Percentiles rank a stretch among this genome's conserved stretches.
Conservation (phyloP, 2,113 vertebrate species). For the Dissostichus mawsoni region DNA sequence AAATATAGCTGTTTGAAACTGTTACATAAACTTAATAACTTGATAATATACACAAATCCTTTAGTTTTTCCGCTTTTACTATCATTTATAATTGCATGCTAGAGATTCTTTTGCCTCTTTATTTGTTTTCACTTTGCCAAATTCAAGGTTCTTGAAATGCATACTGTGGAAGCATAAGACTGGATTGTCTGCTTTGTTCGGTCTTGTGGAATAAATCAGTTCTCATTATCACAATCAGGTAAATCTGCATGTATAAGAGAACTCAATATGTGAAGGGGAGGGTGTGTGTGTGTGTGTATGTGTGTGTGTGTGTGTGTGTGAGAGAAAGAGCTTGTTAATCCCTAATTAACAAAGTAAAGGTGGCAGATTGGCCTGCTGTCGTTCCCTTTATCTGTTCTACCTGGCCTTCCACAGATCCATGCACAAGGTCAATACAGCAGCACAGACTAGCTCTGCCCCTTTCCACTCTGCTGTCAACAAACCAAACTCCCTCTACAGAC, state of each 20-base stretch:
- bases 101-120: neutral
- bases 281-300: neutral
- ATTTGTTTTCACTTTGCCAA: neutral
- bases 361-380: constrained; percentile 43
- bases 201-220: constrained; percentile 30
- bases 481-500: neutral
- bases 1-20: neutral
- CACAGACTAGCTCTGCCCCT: constrained; percentile 2
- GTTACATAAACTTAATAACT: no score
- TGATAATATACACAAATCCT: neutral
- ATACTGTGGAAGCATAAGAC: neutral
- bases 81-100: neutral
- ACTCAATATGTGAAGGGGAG: constrained; percentile 17
- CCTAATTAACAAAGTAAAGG: constrained; percentile 57
- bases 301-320: constrained; percentile 16
- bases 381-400: constrained; percentile 52
- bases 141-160: neutral
- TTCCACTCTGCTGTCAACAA: constrained; percentile 12
- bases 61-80: neutral
- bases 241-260: constrained; percentile 15
- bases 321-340: constrained; percentile 41
- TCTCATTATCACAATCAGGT: constrained; percentile 12
- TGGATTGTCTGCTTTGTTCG: constrained; percentile 7
- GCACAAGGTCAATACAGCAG: constrained; percentile 49
- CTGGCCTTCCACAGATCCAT: constrained; percentile 50